phyloP scores from a whole-genome alignment of 2,113 vertebrate genomes.

The Lepidothrix coronata region DNA sequence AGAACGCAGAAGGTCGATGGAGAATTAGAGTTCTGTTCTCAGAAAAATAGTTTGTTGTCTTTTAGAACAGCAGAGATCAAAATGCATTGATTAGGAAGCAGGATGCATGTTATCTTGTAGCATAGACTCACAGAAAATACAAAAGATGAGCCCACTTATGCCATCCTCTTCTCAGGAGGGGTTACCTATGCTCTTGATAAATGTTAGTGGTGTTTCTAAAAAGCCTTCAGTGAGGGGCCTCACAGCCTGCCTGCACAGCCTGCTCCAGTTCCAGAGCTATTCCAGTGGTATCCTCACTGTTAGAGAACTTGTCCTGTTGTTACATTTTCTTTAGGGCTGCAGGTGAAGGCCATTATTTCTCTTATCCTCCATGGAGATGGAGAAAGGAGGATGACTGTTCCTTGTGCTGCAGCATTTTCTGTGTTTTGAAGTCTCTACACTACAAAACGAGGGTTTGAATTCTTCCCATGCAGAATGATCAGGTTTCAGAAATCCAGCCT shows the following conservation, averaged over 20 bases:
- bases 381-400: not conserved
- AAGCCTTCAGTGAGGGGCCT: not conserved
- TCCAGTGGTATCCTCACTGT: not conserved
- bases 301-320: not conserved
- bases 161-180: not conserved
- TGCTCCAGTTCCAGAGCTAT: not conserved
- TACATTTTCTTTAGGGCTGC: not conserved
- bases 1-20: not conserved
- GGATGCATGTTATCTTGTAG: not conserved
- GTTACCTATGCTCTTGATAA: not conserved
- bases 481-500: not conserved
- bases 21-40: not conserved
- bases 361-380: not conserved
- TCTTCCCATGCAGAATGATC: not conserved
- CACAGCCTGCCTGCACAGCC: not conserved
- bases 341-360: not conserved
- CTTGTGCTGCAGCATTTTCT: not conserved
- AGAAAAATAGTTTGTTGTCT: not conserved
- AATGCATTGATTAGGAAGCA: not conserved
- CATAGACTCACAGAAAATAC: not conserved
- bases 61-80: not conserved
- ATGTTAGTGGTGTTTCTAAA: not conserved
- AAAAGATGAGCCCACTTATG: not conserved
- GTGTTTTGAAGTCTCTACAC: not conserved
- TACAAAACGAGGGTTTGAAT: not conserved